phyloP scores from a whole-genome alignment of 2,888 invertebrate genomes.

The Dasypolia templi region DNA sequence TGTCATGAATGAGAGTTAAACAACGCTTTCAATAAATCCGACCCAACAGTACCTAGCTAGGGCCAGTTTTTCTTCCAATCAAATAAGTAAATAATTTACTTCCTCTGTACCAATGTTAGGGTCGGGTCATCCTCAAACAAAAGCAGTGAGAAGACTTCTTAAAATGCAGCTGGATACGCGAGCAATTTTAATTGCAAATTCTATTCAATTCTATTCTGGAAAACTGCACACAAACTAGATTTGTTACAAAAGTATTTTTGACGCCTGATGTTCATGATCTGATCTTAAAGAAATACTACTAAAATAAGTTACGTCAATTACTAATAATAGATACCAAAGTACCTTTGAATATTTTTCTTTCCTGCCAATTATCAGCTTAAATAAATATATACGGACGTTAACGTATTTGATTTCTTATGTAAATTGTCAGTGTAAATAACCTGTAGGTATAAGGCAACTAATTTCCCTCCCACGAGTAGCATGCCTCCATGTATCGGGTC shows the following conservation, averaged over 20 bases:
- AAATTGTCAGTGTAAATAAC: conserved; percentile 61
- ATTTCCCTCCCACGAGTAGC: conserved; percentile 80
- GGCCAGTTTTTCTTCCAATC: not conserved
- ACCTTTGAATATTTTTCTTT: not conserved
- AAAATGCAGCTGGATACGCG: conserved; percentile 37
- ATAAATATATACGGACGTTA: conserved; percentile 15
- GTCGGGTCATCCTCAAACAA: not conserved
- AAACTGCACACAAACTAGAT: conserved; percentile 11
- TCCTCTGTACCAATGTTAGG: not conserved
- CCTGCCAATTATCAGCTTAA: not conserved
- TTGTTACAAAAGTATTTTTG: not conserved
- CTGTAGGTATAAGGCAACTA: conserved; percentile 84
- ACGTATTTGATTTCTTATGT: not conserved
- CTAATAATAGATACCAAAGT: not conserved
- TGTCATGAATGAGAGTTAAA: not conserved
- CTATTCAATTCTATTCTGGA: no score
- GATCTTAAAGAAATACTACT: not conserved
- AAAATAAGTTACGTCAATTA: not conserved
- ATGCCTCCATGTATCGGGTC: conserved; percentile 82
- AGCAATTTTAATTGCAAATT: conserved; percentile 57
- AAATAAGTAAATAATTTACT: not conserved
- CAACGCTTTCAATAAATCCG: not conserved
- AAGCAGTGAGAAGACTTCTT: conserved; percentile 9
- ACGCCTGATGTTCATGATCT: not conserved
- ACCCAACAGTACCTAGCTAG: not conserved